A percentile compares a stretch with the other conserved stretches of the same genome.
Conservation (phyloP, 1,140 invertebrate genomes). For the Tetragonula clypearis region DNA sequence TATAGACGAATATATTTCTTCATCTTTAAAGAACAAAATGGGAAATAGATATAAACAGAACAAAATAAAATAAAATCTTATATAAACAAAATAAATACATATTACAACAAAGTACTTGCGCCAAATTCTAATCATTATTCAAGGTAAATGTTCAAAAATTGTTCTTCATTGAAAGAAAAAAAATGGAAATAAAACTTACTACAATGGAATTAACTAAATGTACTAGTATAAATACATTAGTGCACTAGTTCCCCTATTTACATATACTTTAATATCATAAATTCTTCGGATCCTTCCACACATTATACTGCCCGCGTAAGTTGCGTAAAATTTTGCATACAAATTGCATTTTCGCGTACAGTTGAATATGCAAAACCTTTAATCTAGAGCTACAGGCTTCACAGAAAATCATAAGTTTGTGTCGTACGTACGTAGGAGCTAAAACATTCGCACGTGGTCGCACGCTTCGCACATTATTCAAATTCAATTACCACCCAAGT, state of each 20-base stretch:
- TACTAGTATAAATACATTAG: no score
- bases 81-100: not conserved
- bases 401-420: not conserved
- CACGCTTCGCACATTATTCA: slow-evolving; percentile 22
- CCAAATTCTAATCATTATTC: not conserved
- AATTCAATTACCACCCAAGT: not conserved
- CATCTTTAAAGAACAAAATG: no score
- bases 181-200: not conserved
- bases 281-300: not conserved
- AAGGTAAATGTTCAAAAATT: no score
- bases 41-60: no score
- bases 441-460: not conserved
- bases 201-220: no score
- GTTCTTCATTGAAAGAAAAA: no score
- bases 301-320: not conserved
- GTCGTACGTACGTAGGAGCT: not conserved
- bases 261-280: not conserved
- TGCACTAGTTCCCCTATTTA: no score
- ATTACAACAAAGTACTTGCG: not conserved
- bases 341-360: not conserved
- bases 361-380: not conserved
- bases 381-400: not conserved
- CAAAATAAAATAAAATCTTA: no score
- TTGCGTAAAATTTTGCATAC: not conserved
- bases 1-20: no score